Evolutionary conservation across 2,113 vertebrate species (phyloP), one percentile per base, ranked within the genome.

Genomic region (Salvelinus alpinus): DNA sequence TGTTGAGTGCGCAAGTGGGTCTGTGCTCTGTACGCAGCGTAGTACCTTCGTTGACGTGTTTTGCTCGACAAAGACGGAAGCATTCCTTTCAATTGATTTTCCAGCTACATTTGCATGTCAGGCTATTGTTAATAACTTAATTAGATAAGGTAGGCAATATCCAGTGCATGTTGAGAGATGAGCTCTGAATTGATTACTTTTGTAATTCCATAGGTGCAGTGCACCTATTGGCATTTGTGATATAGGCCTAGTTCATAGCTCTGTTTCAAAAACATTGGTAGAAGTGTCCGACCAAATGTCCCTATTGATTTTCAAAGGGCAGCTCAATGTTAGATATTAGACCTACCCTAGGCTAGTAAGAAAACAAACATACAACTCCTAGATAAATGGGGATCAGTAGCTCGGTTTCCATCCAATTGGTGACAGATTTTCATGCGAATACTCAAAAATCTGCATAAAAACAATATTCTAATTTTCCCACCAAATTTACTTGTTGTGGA

Each of bases 281-380:
- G 82, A 88, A 82, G 65, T 79, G 70, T 80, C 76, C 22, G 60
- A 90, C 87, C 87, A 86, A 78, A 87, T 81, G 85, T 78, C 54
- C 85, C 80, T 76, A 78, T 84, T 80, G 85, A 76, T 77, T 74
- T 78, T 78, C 64, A 86, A 82, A 86, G 81, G 85, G 84, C 76
- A 73, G 59, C 54, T 88, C 76, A 44, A 76, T 91, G 75, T 84
- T 68, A 78, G 78, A 77, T 71, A 67, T 77, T 81, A 83, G 38
- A 44, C 38, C 38, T 11, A 44, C 38, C 38, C 70, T 72, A 44
- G 38, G 38, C 71, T 80, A 79, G 83, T 89, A 80, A 34, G 75
- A 75, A 87, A 83, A 83, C 69, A 86, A 44, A 44, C 38, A 44
- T 44, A 44, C 9, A 90, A 80, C 80, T 78, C 75, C 34, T 87